Conservation (phyloP, 2,888 invertebrate species). For the Folsomia candida region DNA sequence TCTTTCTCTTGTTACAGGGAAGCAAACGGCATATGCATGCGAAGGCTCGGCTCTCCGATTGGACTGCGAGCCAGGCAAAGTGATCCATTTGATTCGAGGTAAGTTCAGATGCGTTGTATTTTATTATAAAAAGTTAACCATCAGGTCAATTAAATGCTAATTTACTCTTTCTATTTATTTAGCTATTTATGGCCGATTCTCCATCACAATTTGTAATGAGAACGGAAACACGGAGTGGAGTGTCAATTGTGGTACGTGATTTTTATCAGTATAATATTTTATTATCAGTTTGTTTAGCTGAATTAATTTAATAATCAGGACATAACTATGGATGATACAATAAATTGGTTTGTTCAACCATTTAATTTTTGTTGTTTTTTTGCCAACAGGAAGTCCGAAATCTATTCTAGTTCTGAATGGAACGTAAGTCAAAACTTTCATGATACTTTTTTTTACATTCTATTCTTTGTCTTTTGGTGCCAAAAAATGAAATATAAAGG, state of each 20-base stretch:
- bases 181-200: slow-evolving; percentile 92
- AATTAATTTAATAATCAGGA: too few relatives aligned
- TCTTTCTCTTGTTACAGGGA: slow-evolving; percentile 60
- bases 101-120: too few relatives aligned
- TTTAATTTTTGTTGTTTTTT: too few relatives aligned
- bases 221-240: slow-evolving; percentile 96
- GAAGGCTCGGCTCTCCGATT: slow-evolving; percentile 87
- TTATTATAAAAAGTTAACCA: neutral
- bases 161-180: neutral
- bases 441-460: slow-evolving; percentile 1
- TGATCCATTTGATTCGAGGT: slow-evolving; percentile 78
- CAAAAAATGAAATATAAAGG: neutral
- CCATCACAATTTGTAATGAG: slow-evolving; percentile 93
- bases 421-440: slow-evolving; percentile 63
- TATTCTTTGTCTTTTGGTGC: neutral
- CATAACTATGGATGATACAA: too few relatives aligned
- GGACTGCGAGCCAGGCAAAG: slow-evolving; percentile 81
- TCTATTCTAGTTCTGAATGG: slow-evolving; percentile 82
- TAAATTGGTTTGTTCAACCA: too few relatives aligned
- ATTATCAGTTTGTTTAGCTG: too few relatives aligned
- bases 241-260: slow-evolving; percentile 92
- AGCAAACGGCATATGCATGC: slow-evolving; percentile 90
- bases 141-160: neutral
- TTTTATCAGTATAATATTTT: too few relatives aligned
- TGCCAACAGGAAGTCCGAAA: slow-evolving; percentile 84